phyloP scores from a whole-genome alignment of 1,140 invertebrate genomes.

The Drosophila nigromelanica region DNA sequence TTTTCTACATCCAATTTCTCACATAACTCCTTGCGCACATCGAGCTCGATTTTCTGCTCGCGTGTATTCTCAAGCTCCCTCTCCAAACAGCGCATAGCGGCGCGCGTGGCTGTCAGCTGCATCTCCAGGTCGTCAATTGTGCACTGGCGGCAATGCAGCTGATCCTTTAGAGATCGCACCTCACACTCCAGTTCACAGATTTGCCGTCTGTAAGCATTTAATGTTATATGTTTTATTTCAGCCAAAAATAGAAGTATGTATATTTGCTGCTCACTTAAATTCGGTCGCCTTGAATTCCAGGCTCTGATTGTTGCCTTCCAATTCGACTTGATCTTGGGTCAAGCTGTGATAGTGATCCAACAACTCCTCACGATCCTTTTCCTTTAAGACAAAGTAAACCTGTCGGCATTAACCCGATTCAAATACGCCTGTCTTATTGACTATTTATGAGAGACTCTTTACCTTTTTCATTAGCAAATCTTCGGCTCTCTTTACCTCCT shows the following conservation, averaged over 20 bases:
- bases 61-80: slow-evolving; percentile 55
- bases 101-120: slow-evolving; percentile 46
- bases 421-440: slow-evolving; percentile 21
- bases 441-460: slow-evolving; percentile 22
- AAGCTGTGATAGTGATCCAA: slow-evolving; percentile 87
- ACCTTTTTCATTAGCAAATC: slow-evolving; percentile 87
- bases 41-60: slow-evolving; percentile 72
- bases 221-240: neutral
- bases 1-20: slow-evolving; percentile 76
- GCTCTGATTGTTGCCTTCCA: slow-evolving; percentile 88
- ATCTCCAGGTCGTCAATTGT: slow-evolving; percentile 57
- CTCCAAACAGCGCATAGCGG: slow-evolving; percentile 51
- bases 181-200: slow-evolving; percentile 72
- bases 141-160: slow-evolving; percentile 54
- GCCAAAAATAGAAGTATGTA: neutral
- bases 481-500: slow-evolving; percentile 87
- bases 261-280: slow-evolving; percentile 70
- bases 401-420: slow-evolving; percentile 38
- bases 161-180: slow-evolving; percentile 55
- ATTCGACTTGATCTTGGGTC: slow-evolving; percentile 86
- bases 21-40: slow-evolving; percentile 74
- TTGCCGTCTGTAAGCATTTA: slow-evolving; percentile 50
- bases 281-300: slow-evolving; percentile 87
- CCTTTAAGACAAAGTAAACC: slow-evolving; percentile 84
- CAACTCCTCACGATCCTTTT: slow-evolving; percentile 87